Evolutionary conservation across 2,888 invertebrate genomes (phyloP).

Genomic region (Eilema griseolum): DNA sequence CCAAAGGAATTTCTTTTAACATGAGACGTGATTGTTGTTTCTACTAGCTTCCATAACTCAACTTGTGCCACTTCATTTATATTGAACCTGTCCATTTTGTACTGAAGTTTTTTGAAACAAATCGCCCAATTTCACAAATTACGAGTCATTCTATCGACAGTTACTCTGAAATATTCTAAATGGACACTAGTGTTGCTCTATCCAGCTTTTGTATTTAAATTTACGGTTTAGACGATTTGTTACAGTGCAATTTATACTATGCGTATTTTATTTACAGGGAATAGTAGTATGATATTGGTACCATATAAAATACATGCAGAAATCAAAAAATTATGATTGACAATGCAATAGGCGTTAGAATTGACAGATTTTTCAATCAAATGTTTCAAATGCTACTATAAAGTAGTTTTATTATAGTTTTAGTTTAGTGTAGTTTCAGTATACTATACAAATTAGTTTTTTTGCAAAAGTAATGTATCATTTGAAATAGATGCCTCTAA

Average conservation of each 20-base stretch:
- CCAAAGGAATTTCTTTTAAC: neutral
- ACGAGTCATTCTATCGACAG: conserved; percentile 12
- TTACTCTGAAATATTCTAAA: conserved; percentile 12
- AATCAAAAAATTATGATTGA: neutral
- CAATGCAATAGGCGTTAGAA: too few species aligned
- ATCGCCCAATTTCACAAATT: conserved; percentile 14
- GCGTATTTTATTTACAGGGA: neutral
- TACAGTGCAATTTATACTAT: conserved; percentile 12
- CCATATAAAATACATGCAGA: neutral
- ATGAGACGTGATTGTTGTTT: neutral
- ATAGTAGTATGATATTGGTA: neutral
- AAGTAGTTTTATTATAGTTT: too few species aligned
- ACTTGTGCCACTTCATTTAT: neutral
- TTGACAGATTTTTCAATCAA: too few species aligned
- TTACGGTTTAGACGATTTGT: conserved; percentile 14
- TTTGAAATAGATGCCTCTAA: too few species aligned
- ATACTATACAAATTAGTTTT: too few species aligned
- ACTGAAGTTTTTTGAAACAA: neutral
- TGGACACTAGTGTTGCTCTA: conserved; percentile 9
- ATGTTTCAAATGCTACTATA: too few species aligned
- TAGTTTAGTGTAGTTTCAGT: too few species aligned
- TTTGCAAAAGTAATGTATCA: too few species aligned
- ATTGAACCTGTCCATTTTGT: neutral
- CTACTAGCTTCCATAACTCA: neutral
- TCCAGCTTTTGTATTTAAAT: conserved; percentile 15